A percentile compares a stretch with the other conserved stretches of the same genome.
Evolutionary conservation across 2,888 invertebrate species (phyloP).

Genomic region (Ochlodes sylvanus): DNA sequence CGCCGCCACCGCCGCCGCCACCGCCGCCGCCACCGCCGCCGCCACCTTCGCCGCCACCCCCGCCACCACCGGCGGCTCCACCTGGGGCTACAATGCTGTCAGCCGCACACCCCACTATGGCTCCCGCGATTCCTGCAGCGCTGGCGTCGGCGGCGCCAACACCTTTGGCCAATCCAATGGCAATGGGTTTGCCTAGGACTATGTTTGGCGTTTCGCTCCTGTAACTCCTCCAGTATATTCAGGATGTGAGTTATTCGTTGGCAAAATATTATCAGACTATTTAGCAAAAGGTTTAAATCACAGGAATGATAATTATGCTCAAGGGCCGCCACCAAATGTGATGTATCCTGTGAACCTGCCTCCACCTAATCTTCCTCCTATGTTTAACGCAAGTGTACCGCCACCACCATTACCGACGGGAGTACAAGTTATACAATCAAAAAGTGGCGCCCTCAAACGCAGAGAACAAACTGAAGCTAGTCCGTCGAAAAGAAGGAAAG

Average conservation of each 20-base stretch:
- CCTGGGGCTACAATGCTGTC: conserved; percentile 28
- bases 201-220: conserved; percentile 20
- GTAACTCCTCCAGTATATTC: conserved; percentile 44
- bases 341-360: too few species aligned
- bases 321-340: too few species aligned
- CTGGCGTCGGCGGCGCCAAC: neutral
- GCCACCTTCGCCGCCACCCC: too few species aligned
- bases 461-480: conserved; percentile 41
- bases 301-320: too few species aligned
- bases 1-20: conserved; percentile 41
- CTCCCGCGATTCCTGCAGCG: neutral
- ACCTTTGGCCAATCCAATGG: neutral
- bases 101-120: conserved; percentile 19
- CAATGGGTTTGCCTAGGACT: neutral
- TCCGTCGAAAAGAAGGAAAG: conserved; percentile 66
- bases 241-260: conserved; percentile 41
- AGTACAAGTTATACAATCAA: conserved; percentile 41
- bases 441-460: conserved; percentile 52
- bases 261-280: too few species aligned
- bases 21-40: too few species aligned
- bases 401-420: conserved; percentile 60
- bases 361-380: neutral
- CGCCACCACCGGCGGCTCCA: too few species aligned
- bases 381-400: conserved; percentile 63
- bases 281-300: too few species aligned